Conservation (phyloP, 2,113 vertebrate genomes). For the Pristiophorus japonicus region DNA sequence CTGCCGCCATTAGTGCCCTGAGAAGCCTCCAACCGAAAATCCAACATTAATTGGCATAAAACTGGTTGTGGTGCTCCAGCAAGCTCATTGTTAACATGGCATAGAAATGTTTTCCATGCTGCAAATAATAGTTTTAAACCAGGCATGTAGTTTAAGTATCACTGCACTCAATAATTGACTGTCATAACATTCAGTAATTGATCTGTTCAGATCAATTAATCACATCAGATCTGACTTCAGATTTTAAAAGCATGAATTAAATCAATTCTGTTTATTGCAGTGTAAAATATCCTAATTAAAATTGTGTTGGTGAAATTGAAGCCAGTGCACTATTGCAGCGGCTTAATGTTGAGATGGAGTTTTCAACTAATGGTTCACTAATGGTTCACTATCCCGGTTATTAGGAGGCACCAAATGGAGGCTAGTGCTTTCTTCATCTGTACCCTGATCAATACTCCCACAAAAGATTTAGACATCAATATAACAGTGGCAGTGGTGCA, state of each 20-base stretch:
- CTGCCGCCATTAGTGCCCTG: too few species aligned
- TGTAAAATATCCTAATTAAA: conserved; percentile 21
- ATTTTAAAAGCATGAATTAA: not conserved
- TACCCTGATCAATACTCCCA: not conserved
- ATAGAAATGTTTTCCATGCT: not conserved
- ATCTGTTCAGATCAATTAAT: not conserved
- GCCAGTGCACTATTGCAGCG: not conserved
- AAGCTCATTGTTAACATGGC: not conserved
- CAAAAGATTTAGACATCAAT: not conserved
- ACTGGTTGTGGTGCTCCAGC: too few species aligned
- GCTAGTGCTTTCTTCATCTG: not conserved
- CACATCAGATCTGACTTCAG: not conserved
- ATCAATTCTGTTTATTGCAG: not conserved
- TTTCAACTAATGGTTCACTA: not conserved
- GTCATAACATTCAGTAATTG: not conserved
- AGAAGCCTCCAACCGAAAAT: too few species aligned
- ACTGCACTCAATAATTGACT: not conserved
- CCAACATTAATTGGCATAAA: too few species aligned
- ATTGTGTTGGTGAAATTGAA: not conserved
- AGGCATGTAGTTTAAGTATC: not conserved
- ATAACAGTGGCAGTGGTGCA: not conserved
- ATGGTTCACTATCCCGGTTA: not conserved
- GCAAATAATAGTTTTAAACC: not conserved
- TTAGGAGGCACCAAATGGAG: not conserved
- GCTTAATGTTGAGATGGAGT: not conserved